Base-by-base conservation (phyloP, 2,797 vertebrate species). In the Lagothrix lagotricha region DNA sequence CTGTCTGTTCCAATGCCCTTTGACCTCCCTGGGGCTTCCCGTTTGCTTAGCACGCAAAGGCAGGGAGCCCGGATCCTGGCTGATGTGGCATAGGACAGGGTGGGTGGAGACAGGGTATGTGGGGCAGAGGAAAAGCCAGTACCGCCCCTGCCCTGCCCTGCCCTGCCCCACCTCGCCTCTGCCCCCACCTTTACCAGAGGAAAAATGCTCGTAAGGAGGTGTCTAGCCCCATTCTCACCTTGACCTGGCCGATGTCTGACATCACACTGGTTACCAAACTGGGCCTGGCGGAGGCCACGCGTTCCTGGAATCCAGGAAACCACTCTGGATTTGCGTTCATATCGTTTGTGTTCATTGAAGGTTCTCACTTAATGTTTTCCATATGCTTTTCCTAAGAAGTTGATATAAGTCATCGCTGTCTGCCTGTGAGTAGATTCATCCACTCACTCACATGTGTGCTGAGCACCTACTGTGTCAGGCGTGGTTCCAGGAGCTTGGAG, bases 1-100 rank as follows among this genome's bases (percentile, higher is more conserved):
- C n/a, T 12, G 4, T 72, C n/a, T 20, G 19, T 19, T 12, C n/a
- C 2, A n/a, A 22, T 0, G 7, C n/a, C n/a, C n/a, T 72, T n/a
- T 72, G n/a, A 72, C 67, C 17, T 36, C 17, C 67, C n/a, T 10
- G 67, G 33, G 33, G 67, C n/a, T 70, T 36, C 19, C 67, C 4
- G 20, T 70, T 70, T 0, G 20, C 67, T 70, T 1, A 70, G 67
- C 67, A 70, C 67, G 5, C 36, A n/a, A 70, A 70, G 19, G 8
- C 20, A 22, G 67, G 20, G 67, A 72, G n/a, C 67, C 20, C 20
- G 8, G 67, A 36, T 9, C n/a, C n/a, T 72, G n/a, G 67, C n/a
- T 72, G 9, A 72, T 72, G n/a, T 0, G n/a, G 67, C 67, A 72
- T 19, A 22, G 67, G 19, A 36, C 19, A 2, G 67, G 67, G 67